Base-by-base conservation (phyloP, 2,888 invertebrate genomes). In the Andrena praecox region DNA sequence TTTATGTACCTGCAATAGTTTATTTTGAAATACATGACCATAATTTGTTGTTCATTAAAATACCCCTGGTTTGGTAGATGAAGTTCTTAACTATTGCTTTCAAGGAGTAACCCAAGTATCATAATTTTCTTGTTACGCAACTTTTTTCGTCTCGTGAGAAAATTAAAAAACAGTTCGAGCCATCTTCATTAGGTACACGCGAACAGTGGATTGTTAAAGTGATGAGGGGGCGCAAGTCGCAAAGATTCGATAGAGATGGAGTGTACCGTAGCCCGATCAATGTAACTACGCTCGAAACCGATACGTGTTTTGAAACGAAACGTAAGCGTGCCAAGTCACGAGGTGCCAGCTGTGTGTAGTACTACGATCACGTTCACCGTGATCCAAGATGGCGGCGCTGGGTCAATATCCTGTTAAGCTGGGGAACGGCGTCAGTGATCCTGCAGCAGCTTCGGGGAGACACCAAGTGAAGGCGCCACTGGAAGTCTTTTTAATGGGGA, bases 371-470 rank as follows among this genome's bases (percentile, higher is more conserved):
- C 90, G 89, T 90, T 87, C 70, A 59, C 89, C 86, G 89, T 90
- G 91, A 89, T 87, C 91, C 91, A 91, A 91, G 84, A 93, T 93
- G 91, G 92, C 90, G 89, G 69, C 82, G 89, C 69, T 93, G 80
- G 94, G 94, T 93, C 94, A 95, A 95, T 95, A 95, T 93, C 89
- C 86, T 94, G 94, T 73, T 78, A 84, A 91, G 91, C 91, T 94
- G 92, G 92, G 72, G 85, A 88, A 89, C 87, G 94, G 70, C 72
- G 69, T 27, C 71, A 68, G 52, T 94, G 94, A 94, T 93, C 84
- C 89, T 89, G 82, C 82, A 84, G 87, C 84, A 87, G 84, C 80
- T 89, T 86, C 82, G 66, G 71, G 77, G 73, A 75, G 69, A 68
- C 85, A 70, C 85, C 84, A 80, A 78, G 66, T 64, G 70, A 73